Evolutionary conservation across 2,888 invertebrate genomes (phyloP).

Genomic region (Cynaeus angustus): DNA sequence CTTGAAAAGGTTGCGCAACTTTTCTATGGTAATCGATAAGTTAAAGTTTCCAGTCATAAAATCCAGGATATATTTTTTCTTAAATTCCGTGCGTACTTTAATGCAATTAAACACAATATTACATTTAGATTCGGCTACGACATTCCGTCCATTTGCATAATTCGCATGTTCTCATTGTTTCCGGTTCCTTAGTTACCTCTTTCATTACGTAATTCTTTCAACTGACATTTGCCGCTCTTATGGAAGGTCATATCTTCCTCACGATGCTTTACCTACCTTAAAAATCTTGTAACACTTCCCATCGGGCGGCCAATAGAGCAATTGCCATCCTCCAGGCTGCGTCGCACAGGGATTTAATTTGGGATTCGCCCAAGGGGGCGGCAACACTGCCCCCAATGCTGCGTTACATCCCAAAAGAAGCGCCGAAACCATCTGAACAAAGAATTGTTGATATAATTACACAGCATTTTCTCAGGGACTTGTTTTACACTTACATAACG

Average conservation of each 20-base stretch:
- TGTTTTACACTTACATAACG: constrained; percentile 38
- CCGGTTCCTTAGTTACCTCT: background rate
- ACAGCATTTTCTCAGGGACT: background rate
- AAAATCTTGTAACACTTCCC: constrained; percentile 92
- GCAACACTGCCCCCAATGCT: constrained; percentile 79
- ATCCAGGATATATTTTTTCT: no score
- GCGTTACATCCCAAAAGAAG: constrained; percentile 23
- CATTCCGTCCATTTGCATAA: background rate
- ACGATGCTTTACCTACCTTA: constrained; percentile 73
- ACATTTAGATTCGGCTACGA: no score
- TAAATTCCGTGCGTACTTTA: no score
- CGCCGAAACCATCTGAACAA: constrained; percentile 25
- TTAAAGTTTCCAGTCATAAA: no score
- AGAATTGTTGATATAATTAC: background rate
- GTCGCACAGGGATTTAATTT: constrained; percentile 87
- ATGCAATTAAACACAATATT: no score
- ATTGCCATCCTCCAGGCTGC: constrained; percentile 88
- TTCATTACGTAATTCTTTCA: constrained; percentile 10
- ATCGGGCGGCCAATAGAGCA: constrained; percentile 88
- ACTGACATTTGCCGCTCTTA: constrained; percentile 21
- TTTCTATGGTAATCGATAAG: no score
- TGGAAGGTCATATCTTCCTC: constrained; percentile 25
- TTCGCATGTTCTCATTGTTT: constrained; percentile 11
- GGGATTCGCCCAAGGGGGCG: constrained; percentile 91
- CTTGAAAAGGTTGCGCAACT: no score